Conservation (phyloP, 2,888 invertebrate genomes). For the Antheraea assamensis region DNA sequence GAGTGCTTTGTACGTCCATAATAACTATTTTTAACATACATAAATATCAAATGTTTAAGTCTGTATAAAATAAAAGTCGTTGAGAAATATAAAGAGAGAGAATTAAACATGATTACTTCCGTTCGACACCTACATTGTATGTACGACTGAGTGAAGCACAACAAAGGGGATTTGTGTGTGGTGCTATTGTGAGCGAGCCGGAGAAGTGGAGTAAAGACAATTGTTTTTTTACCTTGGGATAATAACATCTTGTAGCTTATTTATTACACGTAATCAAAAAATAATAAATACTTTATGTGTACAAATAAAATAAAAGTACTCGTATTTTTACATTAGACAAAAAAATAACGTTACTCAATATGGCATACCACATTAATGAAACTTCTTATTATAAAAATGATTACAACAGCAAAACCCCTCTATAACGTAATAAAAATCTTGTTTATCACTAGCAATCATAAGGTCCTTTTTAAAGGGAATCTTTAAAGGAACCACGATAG, state of each 20-base stretch:
- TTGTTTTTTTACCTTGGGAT: not conserved
- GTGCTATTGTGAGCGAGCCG: not conserved
- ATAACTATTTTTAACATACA: not conserved
- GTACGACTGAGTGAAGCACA: not conserved
- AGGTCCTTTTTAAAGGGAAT: too few species aligned
- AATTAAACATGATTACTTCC: constrained; percentile 11
- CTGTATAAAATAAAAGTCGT: not conserved
- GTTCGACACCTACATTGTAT: constrained; percentile 22
- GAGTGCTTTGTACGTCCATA: not conserved
- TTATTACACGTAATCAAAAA: not conserved
- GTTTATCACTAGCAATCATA: too few species aligned
- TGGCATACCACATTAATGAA: not conserved
- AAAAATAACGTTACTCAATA: not conserved
- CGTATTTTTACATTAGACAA: not conserved
- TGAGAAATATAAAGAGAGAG: not conserved
- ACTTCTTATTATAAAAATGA: too few species aligned
- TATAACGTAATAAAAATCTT: too few species aligned
- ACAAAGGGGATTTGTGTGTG: constrained; percentile 7
- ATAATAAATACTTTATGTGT: not conserved
- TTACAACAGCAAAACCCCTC: too few species aligned
- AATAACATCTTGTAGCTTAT: not conserved
- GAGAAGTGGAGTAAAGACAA: not conserved
- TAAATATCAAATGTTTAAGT: not conserved
- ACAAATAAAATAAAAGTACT: not conserved
- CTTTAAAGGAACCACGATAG: too few species aligned